A percentile compares a stretch with the other conserved stretches of the same genome.
Conservation (phyloP, 2,113 vertebrate species). For the Hepsetus odoe region DNA sequence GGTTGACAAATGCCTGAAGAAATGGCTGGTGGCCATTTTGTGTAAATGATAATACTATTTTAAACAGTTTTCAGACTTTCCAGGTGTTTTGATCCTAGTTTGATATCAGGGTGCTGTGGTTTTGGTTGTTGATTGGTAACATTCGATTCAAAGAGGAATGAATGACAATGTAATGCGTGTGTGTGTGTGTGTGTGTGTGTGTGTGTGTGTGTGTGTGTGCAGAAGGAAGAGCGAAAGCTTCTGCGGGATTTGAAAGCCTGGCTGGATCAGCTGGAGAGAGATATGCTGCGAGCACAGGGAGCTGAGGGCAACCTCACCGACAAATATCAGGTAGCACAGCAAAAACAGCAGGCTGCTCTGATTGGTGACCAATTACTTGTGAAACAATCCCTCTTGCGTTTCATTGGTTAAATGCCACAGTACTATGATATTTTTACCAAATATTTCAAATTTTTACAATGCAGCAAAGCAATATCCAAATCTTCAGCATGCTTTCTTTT, state of each 20-base stretch:
- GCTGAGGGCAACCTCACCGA: slow-evolving; percentile 87
- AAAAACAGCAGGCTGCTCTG: slow-evolving; percentile 4
- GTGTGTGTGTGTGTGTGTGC: slow-evolving; percentile 21
- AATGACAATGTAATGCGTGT: too few species aligned
- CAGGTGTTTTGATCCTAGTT: not conserved
- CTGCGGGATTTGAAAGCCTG: slow-evolving; percentile 90
- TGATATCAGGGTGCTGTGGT: slow-evolving; percentile 18
- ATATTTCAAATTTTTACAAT: too few species aligned
- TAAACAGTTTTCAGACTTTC: slow-evolving; percentile 1
- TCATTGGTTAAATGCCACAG: too few species aligned
- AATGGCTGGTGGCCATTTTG: slow-evolving; percentile 27
- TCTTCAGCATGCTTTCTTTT: not conserved
- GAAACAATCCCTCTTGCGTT: too few species aligned
- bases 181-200: not conserved
- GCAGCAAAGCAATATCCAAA: not conserved
- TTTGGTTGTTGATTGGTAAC: too few species aligned
- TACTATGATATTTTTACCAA: too few species aligned
- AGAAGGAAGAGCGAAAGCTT: slow-evolving; percentile 89
- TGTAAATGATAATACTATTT: not conserved
- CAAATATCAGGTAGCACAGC: slow-evolving; percentile 86
- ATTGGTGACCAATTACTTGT: too few species aligned
- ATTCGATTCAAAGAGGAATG: too few species aligned
- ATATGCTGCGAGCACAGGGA: slow-evolving; percentile 85
- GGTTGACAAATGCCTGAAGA: not conserved
- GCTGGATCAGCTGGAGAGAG: slow-evolving; percentile 94